Evolutionary conservation across 2,113 vertebrate species (phyloP).

Genomic region (Triplophysa dalaica): DNA sequence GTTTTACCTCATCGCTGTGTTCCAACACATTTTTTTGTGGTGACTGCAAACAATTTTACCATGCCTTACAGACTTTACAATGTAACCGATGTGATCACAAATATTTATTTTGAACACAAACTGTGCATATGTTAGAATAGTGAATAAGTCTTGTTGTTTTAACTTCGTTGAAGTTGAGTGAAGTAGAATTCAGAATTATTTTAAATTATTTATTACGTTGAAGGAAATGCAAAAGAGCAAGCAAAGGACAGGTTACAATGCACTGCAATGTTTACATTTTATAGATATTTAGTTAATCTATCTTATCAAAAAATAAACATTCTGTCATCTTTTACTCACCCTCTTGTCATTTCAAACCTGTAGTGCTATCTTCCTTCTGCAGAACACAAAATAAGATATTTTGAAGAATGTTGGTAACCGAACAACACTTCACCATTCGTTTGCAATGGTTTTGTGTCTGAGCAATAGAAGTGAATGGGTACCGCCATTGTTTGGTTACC

Average conservation of each 20-base stretch:
- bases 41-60: constrained; percentile 48
- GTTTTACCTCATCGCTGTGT: constrained; percentile 64
- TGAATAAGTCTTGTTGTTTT: background rate
- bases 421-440: too few relatives aligned
- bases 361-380: too few relatives aligned
- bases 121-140: background rate
- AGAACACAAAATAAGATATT: too few relatives aligned
- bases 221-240: background rate
- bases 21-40: constrained; percentile 56
- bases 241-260: background rate
- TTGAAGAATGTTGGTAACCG: too few relatives aligned
- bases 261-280: constrained; percentile 10
- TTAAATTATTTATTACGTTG: background rate
- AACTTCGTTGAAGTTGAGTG: background rate
- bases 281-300: background rate
- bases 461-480: too few relatives aligned
- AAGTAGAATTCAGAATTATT: background rate
- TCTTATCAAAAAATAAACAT: too few relatives aligned
- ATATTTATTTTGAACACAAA: constrained; percentile 1
- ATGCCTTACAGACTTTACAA: constrained; percentile 68
- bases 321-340: too few relatives aligned
- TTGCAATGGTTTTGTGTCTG: too few relatives aligned
- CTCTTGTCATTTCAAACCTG: too few relatives aligned
- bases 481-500: too few relatives aligned
- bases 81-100: constrained; percentile 56